Percentiles rank a stretch among this genome's conserved stretches.
Evolutionary conservation across 2,113 vertebrate genomes (phyloP).

Genomic region (Speoplatyrhinus poulsoni): DNA sequence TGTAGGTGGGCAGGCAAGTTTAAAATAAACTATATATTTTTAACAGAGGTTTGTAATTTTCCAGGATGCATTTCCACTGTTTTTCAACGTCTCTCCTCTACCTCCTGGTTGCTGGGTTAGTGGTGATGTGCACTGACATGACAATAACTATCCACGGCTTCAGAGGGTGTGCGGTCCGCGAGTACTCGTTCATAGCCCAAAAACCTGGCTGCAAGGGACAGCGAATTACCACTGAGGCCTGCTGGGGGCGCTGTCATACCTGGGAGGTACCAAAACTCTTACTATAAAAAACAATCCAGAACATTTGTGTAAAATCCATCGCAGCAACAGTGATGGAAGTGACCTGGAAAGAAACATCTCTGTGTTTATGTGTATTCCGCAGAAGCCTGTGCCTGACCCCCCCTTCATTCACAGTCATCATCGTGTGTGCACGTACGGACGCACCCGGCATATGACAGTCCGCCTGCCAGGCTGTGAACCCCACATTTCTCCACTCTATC

Average conservation of each 20-base stretch:
- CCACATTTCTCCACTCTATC: slow-evolving; percentile 69
- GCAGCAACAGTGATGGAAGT: neutral
- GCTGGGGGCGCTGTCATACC: slow-evolving; percentile 79
- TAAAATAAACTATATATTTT: too few species aligned
- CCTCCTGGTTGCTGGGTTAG: slow-evolving; percentile 48
- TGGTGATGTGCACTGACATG: slow-evolving; percentile 32
- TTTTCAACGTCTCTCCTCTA: slow-evolving; percentile 31
- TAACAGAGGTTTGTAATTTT: neutral
- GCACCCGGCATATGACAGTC: slow-evolving; percentile 57
- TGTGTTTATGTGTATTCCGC: slow-evolving; percentile 9
- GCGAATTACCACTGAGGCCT: slow-evolving; percentile 73
- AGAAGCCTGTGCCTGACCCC: slow-evolving; percentile 71
- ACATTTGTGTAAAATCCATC: neutral
- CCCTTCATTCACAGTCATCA: slow-evolving; percentile 75
- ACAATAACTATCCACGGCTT: slow-evolving; percentile 64
- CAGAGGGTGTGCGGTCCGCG: slow-evolving; percentile 73
- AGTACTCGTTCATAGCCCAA: slow-evolving; percentile 76
- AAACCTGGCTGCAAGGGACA: slow-evolving; percentile 73
- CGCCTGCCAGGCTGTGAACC: slow-evolving; percentile 73
- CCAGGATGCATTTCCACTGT: slow-evolving; percentile 59
- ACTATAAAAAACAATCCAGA: neutral
- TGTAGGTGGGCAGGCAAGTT: too few species aligned
- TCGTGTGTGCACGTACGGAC: slow-evolving; percentile 73
- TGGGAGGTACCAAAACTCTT: slow-evolving; percentile 72
- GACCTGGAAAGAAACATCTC: neutral